Evolutionary conservation across 2,888 invertebrate species (phyloP), one percentile per base, ranked within the genome.

Genomic region (Parasteatoda lunata): DNA sequence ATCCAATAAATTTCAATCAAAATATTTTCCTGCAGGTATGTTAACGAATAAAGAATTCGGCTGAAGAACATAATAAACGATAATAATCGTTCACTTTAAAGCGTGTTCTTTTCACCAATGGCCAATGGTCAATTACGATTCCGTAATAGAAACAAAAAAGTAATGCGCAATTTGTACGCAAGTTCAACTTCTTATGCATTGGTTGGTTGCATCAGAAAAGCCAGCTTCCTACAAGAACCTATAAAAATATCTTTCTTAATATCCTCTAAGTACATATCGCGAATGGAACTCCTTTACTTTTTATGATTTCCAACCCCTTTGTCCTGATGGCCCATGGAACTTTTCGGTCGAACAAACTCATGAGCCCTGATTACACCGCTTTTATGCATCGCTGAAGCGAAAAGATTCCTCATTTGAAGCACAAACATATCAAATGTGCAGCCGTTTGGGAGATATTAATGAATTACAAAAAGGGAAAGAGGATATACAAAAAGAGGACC

Each of bases 401-500:
- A 54, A 13, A 54, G 54, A 54, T 54, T 54, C 54, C 54, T 54
- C 54, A 54, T 54, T 54, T 54, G 54, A 11, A 13, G 54, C 54
- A 54, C 54, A 54, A 54, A 54, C 54, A 54, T 54, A 54, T 54
- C 54, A 54, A 54, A 54, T 54, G 54, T 54, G 54, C 54, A 54
- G 54, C 54, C 54, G 54, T 54, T 54, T 54, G 54, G 54, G 54
- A 54, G 54, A 54, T 54, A 54, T 54, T 54, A 54, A 54, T 54
- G 54, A 54, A 54, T 54, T 54, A 54, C 54, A 54, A 54, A 54
- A 13, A 54, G 54, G 54, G 30, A 54, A 54, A 54, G 54, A 54
- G 54, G 54, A 54, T 54, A 54, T 13, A 48, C 48, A 48, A 70
- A 70, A 70, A 70, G 48, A 48, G 47, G 13, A n/a, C 70, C 70